phyloP scores from a whole-genome alignment of 2,888 invertebrate species.

The Pandemis cinnamomeana region DNA sequence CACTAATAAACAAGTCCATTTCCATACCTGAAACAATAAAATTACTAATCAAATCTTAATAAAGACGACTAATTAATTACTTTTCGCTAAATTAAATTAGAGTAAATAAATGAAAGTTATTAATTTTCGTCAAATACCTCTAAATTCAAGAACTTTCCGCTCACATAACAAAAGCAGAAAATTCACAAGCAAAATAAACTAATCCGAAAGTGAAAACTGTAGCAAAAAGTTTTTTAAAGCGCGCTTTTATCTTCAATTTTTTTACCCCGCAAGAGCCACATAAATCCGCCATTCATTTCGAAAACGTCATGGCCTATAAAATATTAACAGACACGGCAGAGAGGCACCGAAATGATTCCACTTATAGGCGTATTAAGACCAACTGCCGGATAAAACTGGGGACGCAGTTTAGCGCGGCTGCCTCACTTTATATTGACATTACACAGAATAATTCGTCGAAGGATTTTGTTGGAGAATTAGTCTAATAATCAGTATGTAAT shows the following conservation, averaged over 20 bases:
- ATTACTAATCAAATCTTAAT: not conserved
- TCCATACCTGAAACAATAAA: not conserved
- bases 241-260: not conserved
- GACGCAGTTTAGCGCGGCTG: constrained; percentile 24
- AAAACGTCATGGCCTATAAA: constrained; percentile 43
- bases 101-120: too few species aligned
- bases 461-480: not conserved
- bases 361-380: constrained; percentile 61
- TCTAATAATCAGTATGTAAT: not conserved
- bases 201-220: too few species aligned
- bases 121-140: too few species aligned
- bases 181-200: too few species aligned
- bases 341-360: constrained; percentile 43
- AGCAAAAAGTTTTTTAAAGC: too few species aligned
- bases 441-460: not conserved
- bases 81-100: too few species aligned
- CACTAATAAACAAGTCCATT: not conserved
- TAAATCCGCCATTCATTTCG: constrained; percentile 37
- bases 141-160: too few species aligned
- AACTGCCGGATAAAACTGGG: constrained; percentile 64
- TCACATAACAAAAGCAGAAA: too few species aligned
- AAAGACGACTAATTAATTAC: too few species aligned
- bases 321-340: constrained; percentile 47
- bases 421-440: not conserved
- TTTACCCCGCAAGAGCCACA: constrained; percentile 19